phyloP scores from a whole-genome alignment of 1,140 invertebrate species.

The Lutraria rhynchaena region DNA sequence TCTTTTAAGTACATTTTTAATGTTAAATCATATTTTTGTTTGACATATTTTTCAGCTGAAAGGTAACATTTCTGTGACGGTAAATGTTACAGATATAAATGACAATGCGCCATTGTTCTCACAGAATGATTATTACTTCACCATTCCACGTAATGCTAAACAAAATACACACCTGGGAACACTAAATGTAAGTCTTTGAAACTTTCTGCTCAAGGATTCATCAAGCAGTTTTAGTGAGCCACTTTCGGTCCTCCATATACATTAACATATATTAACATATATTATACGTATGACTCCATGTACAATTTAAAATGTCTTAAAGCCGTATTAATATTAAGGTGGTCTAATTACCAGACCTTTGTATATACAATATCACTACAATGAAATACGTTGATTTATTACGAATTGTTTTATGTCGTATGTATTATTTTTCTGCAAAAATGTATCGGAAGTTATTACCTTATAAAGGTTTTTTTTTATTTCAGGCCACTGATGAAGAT shows the following conservation, averaged over 20 bases:
- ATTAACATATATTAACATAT: too few species aligned
- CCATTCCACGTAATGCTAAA: not conserved
- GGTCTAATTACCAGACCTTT: too few species aligned
- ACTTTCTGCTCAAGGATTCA: not conserved
- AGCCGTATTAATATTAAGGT: too few species aligned
- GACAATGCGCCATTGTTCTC: conserved; percentile 43
- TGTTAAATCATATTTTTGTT: too few species aligned
- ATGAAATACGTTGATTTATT: too few species aligned
- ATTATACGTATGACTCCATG: too few species aligned
- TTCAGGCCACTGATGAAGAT: conserved; percentile 51
- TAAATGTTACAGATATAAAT: conserved; percentile 23
- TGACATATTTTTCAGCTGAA: conserved; percentile 2
- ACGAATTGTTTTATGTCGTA: too few species aligned
- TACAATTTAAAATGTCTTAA: too few species aligned
- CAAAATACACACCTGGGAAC: not conserved
- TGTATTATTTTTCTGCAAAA: not conserved
- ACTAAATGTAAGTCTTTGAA: conserved; percentile 17
- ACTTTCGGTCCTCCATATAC: too few species aligned
- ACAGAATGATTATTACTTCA: conserved; percentile 27
- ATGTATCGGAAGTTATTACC: not conserved
- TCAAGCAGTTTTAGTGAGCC: not conserved
- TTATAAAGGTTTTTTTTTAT: not conserved
- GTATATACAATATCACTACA: too few species aligned
- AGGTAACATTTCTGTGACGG: conserved; percentile 22
- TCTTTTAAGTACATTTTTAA: too few species aligned